Percentiles rank a stretch among this genome's conserved stretches.
Evolutionary conservation across 1,140 invertebrate genomes (phyloP).

Genomic region (Muscidifurax raptorellus): DNA sequence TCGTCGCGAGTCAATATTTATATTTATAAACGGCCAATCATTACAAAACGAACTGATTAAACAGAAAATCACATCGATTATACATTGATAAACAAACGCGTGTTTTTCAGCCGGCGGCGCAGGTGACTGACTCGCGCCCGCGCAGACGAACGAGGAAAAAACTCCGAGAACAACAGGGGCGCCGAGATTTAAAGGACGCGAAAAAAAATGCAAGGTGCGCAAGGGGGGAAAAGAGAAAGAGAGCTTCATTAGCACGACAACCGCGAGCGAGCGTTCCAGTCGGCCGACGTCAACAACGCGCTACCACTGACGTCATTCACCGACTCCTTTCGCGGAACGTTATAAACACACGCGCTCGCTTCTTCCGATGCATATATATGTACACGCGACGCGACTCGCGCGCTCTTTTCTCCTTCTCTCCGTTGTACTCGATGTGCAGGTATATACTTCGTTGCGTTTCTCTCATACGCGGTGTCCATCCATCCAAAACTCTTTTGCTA

Average conservation of each 20-base stretch:
- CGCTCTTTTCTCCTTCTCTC: neutral
- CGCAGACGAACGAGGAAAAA: neutral
- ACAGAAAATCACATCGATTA: too few relatives aligned
- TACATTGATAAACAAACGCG: too few relatives aligned
- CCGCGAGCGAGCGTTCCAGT: conserved; percentile 1
- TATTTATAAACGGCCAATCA: too few relatives aligned
- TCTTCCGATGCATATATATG: neutral
- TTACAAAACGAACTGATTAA: too few relatives aligned
- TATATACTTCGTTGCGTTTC: neutral
- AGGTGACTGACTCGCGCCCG: too few relatives aligned
- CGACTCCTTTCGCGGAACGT: conserved; percentile 17
- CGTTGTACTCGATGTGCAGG: neutral
- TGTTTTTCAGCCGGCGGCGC: too few relatives aligned
- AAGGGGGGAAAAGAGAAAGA: neutral
- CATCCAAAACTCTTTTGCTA: neutral
- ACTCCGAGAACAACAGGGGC: too few relatives aligned
- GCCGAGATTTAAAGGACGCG: neutral
- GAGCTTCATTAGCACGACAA: conserved; percentile 21
- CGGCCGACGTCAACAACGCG: conserved; percentile 3
- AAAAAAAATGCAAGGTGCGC: neutral
- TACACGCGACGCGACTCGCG: neutral
- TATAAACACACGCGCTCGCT: neutral
- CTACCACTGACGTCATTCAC: conserved; percentile 31
- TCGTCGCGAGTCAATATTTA: too few relatives aligned
- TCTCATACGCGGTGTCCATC: too few relatives aligned